phyloP scores from a whole-genome alignment of 2,888 invertebrate genomes.

The Copidosoma aretas region DNA sequence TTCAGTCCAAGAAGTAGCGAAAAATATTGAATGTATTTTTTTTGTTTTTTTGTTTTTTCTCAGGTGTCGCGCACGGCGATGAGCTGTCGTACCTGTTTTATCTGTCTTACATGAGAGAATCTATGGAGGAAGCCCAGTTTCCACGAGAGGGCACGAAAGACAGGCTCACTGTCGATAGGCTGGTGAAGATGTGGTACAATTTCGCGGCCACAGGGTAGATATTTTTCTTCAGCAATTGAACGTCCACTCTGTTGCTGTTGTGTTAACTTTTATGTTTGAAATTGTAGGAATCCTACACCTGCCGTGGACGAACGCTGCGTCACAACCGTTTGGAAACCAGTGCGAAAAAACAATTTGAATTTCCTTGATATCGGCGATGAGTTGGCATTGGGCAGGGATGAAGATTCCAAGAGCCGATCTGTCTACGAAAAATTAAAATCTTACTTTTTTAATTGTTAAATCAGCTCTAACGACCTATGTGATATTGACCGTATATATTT shows the following conservation, averaged over 20 bases:
- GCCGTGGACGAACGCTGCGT: constrained; percentile 38
- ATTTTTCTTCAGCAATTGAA: too few relatives aligned
- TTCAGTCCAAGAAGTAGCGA: too few relatives aligned
- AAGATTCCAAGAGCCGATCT: neutral
- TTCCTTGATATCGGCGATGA: constrained; percentile 46
- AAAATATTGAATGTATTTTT: neutral
- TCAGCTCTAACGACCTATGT: too few relatives aligned
- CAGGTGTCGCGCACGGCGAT: constrained; percentile 70
- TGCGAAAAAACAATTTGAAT: constrained; percentile 33
- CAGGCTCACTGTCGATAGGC: constrained; percentile 42
- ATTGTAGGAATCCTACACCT: constrained; percentile 48
- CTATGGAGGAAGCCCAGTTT: constrained; percentile 5
- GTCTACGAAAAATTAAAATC: constrained; percentile 5
- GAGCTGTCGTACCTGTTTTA: constrained; percentile 69
- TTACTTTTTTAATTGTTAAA: neutral
- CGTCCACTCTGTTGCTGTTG: too few relatives aligned
- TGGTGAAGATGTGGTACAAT: constrained; percentile 51
- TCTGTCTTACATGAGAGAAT: constrained; percentile 40
- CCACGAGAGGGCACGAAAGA: constrained; percentile 44
- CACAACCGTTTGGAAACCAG: constrained; percentile 44
- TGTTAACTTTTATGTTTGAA: neutral
- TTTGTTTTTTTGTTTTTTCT: constrained; percentile 4
- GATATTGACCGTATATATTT: too few relatives aligned
- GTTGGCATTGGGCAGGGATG: constrained; percentile 28
- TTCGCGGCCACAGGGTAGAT: constrained; percentile 53